Conservation (phyloP, 2,797 vertebrate species). For the Micrastur ruficollis region DNA sequence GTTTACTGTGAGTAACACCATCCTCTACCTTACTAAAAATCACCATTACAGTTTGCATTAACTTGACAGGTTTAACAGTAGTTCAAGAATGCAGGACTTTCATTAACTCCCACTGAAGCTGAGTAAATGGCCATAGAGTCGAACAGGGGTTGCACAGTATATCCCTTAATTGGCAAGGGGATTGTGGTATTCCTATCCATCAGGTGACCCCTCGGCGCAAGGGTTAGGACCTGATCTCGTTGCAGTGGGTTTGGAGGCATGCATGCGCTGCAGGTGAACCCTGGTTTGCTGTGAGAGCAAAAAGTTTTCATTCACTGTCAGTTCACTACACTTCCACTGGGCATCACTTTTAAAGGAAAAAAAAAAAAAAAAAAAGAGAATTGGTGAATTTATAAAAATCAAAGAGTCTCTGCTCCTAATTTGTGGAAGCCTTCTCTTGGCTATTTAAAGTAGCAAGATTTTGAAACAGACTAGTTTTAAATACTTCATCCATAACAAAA, state of each 20-base stretch:
- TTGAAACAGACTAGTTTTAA: not conserved
- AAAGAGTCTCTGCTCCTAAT: not conserved
- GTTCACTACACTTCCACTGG: not conserved
- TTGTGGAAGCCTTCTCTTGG: not conserved
- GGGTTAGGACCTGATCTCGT: constrained; percentile 41
- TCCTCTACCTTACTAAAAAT: not conserved
- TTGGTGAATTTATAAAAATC: not conserved
- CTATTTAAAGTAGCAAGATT: not conserved
- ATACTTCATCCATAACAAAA: not conserved
- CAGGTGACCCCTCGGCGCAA: not conserved
- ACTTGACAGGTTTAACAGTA: constrained; percentile 11
- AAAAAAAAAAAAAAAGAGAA: not conserved
- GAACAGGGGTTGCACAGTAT: not conserved
- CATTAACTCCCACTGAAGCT: constrained; percentile 16
- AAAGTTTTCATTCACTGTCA: not conserved
- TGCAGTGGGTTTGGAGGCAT: not conserved
- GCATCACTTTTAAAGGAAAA: not conserved
- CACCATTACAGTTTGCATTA: not conserved
- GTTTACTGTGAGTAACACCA: not conserved
- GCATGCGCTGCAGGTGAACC: constrained; percentile 29
- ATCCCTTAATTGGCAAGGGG: constrained; percentile 25
- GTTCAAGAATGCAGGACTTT: not conserved
- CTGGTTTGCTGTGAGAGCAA: not conserved
- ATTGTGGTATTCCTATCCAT: constrained; percentile 56
- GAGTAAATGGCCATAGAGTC: constrained; percentile 15